Percentiles rank a stretch among this genome's conserved stretches.
phyloP scores from a whole-genome alignment of 2,797 vertebrate genomes.

The Austrolebias charrua region DNA sequence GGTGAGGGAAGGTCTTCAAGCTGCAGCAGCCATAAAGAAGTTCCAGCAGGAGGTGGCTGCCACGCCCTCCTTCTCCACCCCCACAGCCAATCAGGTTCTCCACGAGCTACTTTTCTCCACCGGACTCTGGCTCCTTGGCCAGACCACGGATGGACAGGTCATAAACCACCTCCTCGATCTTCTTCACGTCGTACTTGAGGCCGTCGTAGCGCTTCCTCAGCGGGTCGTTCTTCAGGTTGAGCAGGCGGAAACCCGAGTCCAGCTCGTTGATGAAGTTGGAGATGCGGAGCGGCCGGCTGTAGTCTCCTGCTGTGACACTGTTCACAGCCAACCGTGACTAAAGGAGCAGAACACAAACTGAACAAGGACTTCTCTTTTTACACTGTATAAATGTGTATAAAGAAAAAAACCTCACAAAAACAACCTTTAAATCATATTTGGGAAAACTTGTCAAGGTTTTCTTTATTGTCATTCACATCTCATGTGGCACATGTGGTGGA shows the following conservation, averaged over 20 bases:
- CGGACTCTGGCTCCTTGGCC: slow-evolving; percentile 81
- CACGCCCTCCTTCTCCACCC: slow-evolving; percentile 30
- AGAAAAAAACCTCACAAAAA: too few relatives aligned
- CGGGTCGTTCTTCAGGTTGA: slow-evolving; percentile 98
- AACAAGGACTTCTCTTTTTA: not conserved
- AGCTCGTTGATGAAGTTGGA: slow-evolving; percentile 96
- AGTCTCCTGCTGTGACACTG: slow-evolving; percentile 96
- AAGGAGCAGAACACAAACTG: accelerated
- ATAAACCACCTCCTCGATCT: slow-evolving; percentile 98
- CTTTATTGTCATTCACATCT: too few relatives aligned
- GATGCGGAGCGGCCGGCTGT: slow-evolving; percentile 92
- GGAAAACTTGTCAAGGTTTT: too few relatives aligned
- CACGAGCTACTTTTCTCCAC: slow-evolving; percentile 50
- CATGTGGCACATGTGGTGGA: too few relatives aligned
- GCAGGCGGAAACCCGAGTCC: slow-evolving; percentile 95
- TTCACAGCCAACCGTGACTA: slow-evolving; percentile 95
- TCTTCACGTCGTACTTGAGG: slow-evolving; percentile 98
- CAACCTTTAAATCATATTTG: too few relatives aligned
- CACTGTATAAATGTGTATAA: too few relatives aligned
- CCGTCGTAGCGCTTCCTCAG: slow-evolving; percentile 97
- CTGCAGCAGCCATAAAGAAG: slow-evolving; percentile 50
- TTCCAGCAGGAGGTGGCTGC: slow-evolving; percentile 45
- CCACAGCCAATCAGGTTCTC: slow-evolving; percentile 24
- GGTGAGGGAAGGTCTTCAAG: slow-evolving; percentile 43
- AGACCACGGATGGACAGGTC: slow-evolving; percentile 96